phyloP scores from a whole-genome alignment of 2,888 invertebrate species.

The Netelia melanura region DNA sequence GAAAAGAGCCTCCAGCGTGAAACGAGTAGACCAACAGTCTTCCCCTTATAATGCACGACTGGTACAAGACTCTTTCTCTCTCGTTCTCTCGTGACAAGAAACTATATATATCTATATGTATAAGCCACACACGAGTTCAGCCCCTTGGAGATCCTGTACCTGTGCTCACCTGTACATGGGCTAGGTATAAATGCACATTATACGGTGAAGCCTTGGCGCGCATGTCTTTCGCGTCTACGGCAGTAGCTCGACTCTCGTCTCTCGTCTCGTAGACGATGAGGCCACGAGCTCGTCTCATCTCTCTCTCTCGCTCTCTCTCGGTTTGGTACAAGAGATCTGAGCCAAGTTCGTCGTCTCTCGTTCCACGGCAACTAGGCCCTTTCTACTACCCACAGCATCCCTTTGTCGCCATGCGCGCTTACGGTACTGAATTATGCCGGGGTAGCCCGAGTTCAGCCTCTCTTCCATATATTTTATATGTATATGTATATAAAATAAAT shows the following conservation, averaged over 20 bases:
- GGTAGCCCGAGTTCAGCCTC: slow-evolving; percentile 43
- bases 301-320: not conserved
- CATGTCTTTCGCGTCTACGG: not conserved
- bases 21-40: not conserved
- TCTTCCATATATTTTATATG: slow-evolving; percentile 12
- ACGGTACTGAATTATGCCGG: slow-evolving; percentile 65
- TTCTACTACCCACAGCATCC: slow-evolving; percentile 53
- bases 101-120: not conserved
- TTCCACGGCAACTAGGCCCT: slow-evolving; percentile 32
- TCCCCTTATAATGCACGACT: slow-evolving; percentile 3
- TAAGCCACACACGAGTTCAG: not conserved
- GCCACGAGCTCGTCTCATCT: not conserved
- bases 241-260: slow-evolving; percentile 1
- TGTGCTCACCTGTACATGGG: not conserved
- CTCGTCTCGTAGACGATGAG: slow-evolving; percentile 7
- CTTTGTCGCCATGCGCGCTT: slow-evolving; percentile 56
- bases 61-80: slow-evolving; percentile 7
- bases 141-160: slow-evolving; percentile 12
- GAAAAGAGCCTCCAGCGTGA: slow-evolving; percentile 1
- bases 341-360: slow-evolving; percentile 10
- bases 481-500: slow-evolving; percentile 8
- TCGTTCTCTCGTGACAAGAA: not conserved
- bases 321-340: not conserved
- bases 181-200: not conserved
- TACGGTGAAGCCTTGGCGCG: not conserved